Evolutionary conservation across 2,888 invertebrate species (phyloP).

Genomic region (Athrips mouffetella): DNA sequence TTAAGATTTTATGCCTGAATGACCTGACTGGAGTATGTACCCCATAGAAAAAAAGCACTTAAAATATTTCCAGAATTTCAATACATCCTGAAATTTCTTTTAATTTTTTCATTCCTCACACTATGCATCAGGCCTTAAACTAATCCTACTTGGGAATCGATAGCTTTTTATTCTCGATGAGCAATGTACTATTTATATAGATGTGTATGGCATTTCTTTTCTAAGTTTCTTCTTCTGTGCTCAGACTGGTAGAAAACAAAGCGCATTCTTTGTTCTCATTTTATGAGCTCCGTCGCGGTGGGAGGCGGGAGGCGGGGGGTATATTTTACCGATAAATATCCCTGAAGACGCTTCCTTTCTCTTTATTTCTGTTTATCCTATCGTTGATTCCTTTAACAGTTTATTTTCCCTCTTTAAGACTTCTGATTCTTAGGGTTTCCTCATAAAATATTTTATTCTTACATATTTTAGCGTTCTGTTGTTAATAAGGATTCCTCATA

Average conservation of each 20-base stretch:
- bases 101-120: no score
- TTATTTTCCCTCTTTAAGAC: conserved; percentile 56
- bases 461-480: not conserved
- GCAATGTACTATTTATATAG: not conserved
- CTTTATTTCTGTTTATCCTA: conserved; percentile 62
- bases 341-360: conserved; percentile 62
- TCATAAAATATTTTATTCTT: no score
- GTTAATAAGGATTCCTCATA: no score
- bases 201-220: not conserved
- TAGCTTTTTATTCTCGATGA: no score
- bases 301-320: no score
- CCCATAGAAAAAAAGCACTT: no score
- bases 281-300: conserved; percentile 52
- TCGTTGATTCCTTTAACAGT: conserved; percentile 68
- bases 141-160: no score
- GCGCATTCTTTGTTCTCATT: conserved; percentile 39
- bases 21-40: no score
- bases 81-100: no score
- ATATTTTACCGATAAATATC: conserved; percentile 73
- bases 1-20: no score
- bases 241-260: conserved; percentile 35
- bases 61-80: no score
- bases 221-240: not conserved
- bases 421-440: conserved; percentile 45
- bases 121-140: no score